Evolutionary conservation across 35 echinoderm and acorn worm species (phyloP).

Genomic region (Heliocidaris erythrogramma): DNA sequence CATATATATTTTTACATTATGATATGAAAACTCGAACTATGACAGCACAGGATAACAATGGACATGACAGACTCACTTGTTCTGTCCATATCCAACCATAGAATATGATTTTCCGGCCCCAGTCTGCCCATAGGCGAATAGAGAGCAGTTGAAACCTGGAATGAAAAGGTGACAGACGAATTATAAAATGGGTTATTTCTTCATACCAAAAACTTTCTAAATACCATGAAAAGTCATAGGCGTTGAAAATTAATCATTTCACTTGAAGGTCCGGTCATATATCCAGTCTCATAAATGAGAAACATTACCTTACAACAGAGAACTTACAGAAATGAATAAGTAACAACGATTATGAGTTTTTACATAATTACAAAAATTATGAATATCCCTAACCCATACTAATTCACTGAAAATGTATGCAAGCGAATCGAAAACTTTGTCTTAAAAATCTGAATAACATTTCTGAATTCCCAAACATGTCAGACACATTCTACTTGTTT

Average conservation of each 20-base stretch:
- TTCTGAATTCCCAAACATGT: too few species aligned
- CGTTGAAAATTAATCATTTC: background rate
- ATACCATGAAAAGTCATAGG: background rate
- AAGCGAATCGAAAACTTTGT: too few species aligned
- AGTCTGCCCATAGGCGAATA: slow-evolving; percentile 99
- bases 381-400: background rate
- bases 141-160: slow-evolving; percentile 96
- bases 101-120: slow-evolving; percentile 95
- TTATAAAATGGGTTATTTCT: background rate
- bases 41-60: background rate
- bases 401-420: background rate
- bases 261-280: background rate
- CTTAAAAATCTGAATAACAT: too few species aligned
- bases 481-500: too few species aligned
- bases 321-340: too few species aligned
- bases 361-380: background rate
- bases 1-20: background rate
- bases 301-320: too few species aligned
- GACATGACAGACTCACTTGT: slow-evolving; percentile 82
- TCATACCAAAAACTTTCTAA: too few species aligned
- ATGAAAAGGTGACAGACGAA: slow-evolving; percentile 41
- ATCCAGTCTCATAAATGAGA: background rate
- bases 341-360: background rate
- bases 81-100: slow-evolving; percentile 96
- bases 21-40: background rate